A percentile compares a stretch with the other conserved stretches of the same genome.
Conservation (phyloP, 2,888 invertebrate species). For the Heliconius sara region DNA sequence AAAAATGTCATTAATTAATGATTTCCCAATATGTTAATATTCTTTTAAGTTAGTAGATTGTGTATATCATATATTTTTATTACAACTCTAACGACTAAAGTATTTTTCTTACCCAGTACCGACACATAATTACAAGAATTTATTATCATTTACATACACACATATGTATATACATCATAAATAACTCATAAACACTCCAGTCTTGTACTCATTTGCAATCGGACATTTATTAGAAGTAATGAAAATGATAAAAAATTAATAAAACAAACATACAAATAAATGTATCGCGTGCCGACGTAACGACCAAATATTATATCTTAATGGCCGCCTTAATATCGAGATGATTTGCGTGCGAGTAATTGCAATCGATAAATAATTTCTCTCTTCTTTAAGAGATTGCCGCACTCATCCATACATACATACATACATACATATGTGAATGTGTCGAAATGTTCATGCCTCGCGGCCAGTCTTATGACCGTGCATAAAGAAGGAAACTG, state of each 20-base stretch:
- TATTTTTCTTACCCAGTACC: too few species aligned
- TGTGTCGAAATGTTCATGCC: conserved; percentile 49
- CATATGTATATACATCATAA: neutral
- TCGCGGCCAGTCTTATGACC: neutral
- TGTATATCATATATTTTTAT: neutral
- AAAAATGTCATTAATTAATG: too few species aligned
- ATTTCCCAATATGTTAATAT: too few species aligned
- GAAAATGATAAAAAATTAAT: conserved; percentile 23
- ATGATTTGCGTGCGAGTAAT: conserved; percentile 64
- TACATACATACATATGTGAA: conserved; percentile 11
- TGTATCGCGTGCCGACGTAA: conserved; percentile 52
- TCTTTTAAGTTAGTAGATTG: too few species aligned
- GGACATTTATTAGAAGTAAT: conserved; percentile 30
- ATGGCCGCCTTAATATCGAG: conserved; percentile 59
- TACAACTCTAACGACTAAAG: neutral
- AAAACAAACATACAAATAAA: conserved; percentile 36
- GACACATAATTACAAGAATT: too few species aligned
- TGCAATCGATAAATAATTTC: conserved; percentile 56
- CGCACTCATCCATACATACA: conserved; percentile 40
- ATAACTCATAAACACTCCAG: neutral
- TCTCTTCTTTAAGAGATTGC: conserved; percentile 55
- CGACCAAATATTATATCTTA: conserved; percentile 56
- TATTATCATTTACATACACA: neutral
- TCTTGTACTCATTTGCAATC: conserved; percentile 12
- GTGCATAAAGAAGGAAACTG: conserved; percentile 4